Base-by-base conservation (phyloP, 2,797 vertebrate species). In the Amblyraja radiata region DNA sequence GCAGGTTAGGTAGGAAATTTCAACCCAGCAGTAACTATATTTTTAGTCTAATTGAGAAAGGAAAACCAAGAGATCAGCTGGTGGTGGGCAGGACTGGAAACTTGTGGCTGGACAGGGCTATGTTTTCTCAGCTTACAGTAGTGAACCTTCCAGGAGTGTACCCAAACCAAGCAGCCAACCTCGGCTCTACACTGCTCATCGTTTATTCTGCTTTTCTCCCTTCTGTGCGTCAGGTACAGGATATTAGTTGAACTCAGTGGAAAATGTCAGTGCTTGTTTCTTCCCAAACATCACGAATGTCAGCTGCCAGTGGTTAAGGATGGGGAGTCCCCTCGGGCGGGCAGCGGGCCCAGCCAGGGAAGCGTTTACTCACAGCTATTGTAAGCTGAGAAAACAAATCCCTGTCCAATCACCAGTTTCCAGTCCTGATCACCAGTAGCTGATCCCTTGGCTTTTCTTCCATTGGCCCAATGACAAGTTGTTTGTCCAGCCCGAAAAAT, bases 41-140 rank as follows among this genome's bases (percentile, higher is more conserved):
- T 54, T 54, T 54, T 54, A 83, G 7, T 2, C 5, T 5, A 0
- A 5, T 54, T 54, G 46, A 54, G 46, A 54, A 54, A 73, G 16
- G 3, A 18, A 5, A 73, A 46, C 25, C 7, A 61, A 28, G 1
- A 5, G 6, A 61, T 84, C 9, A 25, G 81, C 54, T 61, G 28
- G 18, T 11, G 81, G 23, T 11, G 46, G 25, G 18, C 71, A 74
- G 71, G 54, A 61, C 54, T 61, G 10, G 80, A 83, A 83, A 58
- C 46, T 10, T 46, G 25, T 11, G 25, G 28, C 25, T 1, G 10
- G 9, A 61, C 25, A 13, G 2, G 3, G 14, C 46, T 84, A 84
- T 84, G 54, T 84, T 84, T 58, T 58, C 54, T 84, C 81, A 84
- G 81, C 81, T 84, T 61, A 6, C 25, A 25, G 80, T 54, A 83